A percentile compares a stretch with the other conserved stretches of the same genome.
phyloP scores from a whole-genome alignment of 1,140 invertebrate species.

The Hermatobates lingyangjiaoensis region DNA sequence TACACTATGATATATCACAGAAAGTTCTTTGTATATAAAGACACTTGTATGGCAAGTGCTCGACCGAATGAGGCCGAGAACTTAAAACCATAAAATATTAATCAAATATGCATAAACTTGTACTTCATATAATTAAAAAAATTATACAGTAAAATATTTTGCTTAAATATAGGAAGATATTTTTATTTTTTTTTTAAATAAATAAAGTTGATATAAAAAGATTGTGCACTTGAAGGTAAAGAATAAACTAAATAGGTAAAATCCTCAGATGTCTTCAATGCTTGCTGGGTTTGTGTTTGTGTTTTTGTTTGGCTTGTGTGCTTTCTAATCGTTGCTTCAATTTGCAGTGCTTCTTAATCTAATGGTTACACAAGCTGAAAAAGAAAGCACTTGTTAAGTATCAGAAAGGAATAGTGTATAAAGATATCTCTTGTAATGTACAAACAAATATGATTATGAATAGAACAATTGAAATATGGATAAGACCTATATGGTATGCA shows the following conservation, averaged over 20 bases:
- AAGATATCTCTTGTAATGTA: background rate
- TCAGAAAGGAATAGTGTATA: background rate
- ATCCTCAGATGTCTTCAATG: slow-evolving; percentile 83
- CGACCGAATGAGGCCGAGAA: background rate
- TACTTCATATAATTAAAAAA: too few relatives aligned
- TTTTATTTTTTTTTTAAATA: too few relatives aligned
- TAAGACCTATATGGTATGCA: background rate
- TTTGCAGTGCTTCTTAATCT: slow-evolving; percentile 35
- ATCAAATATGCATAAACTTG: too few relatives aligned
- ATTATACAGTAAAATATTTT: too few relatives aligned
- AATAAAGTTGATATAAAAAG: background rate
- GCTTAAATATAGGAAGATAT: too few relatives aligned
- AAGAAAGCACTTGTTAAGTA: slow-evolving; percentile 21
- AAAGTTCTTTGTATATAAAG: slow-evolving; percentile 2
- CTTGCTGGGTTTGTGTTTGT: slow-evolving; percentile 64
- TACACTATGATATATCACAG: slow-evolving; percentile 1
- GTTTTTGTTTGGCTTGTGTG: slow-evolving; percentile 28
- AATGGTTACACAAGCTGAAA: slow-evolving; percentile 65
- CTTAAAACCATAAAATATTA: too few relatives aligned
- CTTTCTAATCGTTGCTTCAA: slow-evolving; percentile 22
- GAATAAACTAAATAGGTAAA: slow-evolving; percentile 24
- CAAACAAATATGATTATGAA: background rate
- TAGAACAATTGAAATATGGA: background rate
- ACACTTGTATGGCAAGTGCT: background rate
- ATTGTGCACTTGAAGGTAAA: slow-evolving; percentile 1